phyloP scores from a whole-genome alignment of 2,113 vertebrate genomes.

The Gobio gobio region DNA sequence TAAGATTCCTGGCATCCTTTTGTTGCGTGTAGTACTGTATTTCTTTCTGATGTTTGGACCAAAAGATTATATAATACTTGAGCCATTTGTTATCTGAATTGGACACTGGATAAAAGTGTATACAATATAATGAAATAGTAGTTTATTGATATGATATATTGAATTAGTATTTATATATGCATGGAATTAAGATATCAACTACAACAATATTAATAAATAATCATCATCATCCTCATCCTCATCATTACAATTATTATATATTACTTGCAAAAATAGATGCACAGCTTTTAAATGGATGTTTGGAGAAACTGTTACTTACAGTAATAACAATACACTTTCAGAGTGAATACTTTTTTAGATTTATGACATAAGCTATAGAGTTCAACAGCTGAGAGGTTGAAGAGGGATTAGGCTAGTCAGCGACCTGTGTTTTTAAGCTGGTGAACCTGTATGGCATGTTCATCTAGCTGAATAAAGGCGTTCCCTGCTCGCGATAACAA shows the following conservation, averaged over 20 bases:
- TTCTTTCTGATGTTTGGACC: not conserved
- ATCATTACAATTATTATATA: no score
- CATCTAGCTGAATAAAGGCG: constrained; percentile 54
- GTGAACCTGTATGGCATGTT: constrained; percentile 47
- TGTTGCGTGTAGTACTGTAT: not conserved
- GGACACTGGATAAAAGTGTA: not conserved
- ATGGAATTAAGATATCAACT: no score
- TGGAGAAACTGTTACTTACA: not conserved
- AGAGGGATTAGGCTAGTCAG: constrained; percentile 48
- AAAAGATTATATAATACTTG: not conserved
- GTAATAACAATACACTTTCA: constrained; percentile 23
- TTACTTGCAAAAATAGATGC: no score
- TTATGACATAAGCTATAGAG: not conserved
- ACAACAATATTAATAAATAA: no score
- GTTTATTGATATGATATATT: no score
- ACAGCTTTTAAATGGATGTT: no score
- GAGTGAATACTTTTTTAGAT: not conserved
- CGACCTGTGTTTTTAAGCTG: constrained; percentile 48
- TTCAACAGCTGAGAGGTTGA: not conserved
- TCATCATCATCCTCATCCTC: no score
- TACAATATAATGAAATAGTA: no score
- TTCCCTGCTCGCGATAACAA: constrained; percentile 58
- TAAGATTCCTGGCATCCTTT: not conserved
- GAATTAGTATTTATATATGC: no score
- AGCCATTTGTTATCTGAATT: not conserved